phyloP scores from a whole-genome alignment of 2,797 vertebrate genomes.

The Oreortyx pictus region DNA sequence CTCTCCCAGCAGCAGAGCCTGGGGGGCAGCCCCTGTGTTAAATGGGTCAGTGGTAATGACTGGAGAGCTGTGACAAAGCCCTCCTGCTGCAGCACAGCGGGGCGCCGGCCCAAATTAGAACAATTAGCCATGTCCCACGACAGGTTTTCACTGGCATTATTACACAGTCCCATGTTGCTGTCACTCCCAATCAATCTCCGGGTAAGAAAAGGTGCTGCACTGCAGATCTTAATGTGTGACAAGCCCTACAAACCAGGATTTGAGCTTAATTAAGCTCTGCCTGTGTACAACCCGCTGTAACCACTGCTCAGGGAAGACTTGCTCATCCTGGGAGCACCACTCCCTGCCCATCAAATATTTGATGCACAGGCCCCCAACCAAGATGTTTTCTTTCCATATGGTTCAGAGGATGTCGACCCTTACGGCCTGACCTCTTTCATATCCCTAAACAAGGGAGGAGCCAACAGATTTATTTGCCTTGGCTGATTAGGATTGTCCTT shows the following conservation, averaged over 20 bases:
- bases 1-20: background rate
- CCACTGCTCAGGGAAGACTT: background rate
- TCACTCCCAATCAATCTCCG: background rate
- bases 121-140: conserved; percentile 44
- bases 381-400: background rate
- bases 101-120: conserved; percentile 50
- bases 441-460: background rate
- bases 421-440: background rate
- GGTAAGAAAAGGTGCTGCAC: background rate
- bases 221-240: background rate
- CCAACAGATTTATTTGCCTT: background rate
- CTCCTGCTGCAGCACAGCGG: conserved; percentile 29
- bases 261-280: background rate
- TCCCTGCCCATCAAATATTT: background rate
- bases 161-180: background rate
- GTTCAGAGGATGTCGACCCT: background rate
- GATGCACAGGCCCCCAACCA: background rate
- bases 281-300: background rate
- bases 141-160: background rate
- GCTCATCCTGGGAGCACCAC: background rate
- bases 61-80: background rate
- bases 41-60: background rate
- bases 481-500: background rate
- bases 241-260: background rate
- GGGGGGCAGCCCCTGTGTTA: background rate